Evolutionary conservation across 2,888 invertebrate genomes (phyloP), one percentile per base, ranked within the genome.

Genomic region (Allophyes oxyacanthae): DNA sequence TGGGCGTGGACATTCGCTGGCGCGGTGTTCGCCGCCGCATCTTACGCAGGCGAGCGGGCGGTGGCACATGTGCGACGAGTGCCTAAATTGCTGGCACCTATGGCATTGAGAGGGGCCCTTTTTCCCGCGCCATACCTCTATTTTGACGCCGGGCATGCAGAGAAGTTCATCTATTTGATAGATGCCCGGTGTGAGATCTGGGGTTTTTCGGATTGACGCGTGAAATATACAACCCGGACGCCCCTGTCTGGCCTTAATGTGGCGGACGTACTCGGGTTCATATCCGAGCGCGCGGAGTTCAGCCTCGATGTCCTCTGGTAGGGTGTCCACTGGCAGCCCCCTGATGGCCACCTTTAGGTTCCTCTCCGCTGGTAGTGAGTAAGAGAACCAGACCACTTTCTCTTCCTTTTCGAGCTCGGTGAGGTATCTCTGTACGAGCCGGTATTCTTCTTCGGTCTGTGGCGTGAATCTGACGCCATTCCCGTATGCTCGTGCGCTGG

Each of bases 31-130:
- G 9, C 15, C 37, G 1, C 37, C 37, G 15, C 26, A 38, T 10
- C 38, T 11, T 3, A 38, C 38, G 4, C 38, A 38, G 20, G 34
- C 25, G 13, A 36, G 34, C 25, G 32, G 33, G 0, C 50, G 26
- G 14, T 42, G 50, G 25, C 33, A 50, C 0, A 14, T 20, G 14
- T 50, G 36, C 2, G 36, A 36, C 0, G 2, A 3, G 52, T 78
- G 76, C 5, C 73, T 8, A 6, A 75, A 73, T 0, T 33, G 20
- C 6, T 75, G 74, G 59, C 78, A 77, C 1, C 64, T 13, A 45
- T 75, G 66, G 48, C 75, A 75, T 8, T 74, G 77, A 0, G 71
- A 52, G 1, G 71, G 71, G 3, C 70, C 67, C 0, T 32, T 42
- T 6, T 62, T 57, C 0, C 62, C 59, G 0, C 53, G 33, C 72